phyloP scores from a whole-genome alignment of 2,797 vertebrate species.

The Onychomys arenicola region DNA sequence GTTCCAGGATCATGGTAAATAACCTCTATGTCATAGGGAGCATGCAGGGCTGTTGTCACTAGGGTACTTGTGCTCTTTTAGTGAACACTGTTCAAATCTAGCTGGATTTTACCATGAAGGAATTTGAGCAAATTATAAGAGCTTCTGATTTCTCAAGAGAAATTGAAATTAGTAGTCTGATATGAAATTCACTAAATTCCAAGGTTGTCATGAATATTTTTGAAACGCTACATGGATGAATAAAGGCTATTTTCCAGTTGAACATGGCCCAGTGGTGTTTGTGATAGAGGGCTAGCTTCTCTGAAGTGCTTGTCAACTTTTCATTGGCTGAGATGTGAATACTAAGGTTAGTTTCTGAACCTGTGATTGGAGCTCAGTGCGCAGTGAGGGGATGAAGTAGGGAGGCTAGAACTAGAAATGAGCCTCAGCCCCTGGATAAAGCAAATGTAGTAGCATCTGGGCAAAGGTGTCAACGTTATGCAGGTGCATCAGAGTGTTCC shows the following conservation, averaged over 20 bases:
- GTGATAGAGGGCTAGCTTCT: background rate
- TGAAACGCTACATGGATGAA: background rate
- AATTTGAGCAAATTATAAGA: background rate
- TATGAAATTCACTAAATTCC: background rate
- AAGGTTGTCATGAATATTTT: background rate
- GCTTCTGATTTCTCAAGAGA: constrained; percentile 1
- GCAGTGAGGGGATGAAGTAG: background rate
- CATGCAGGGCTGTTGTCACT: background rate
- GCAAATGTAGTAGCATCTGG: background rate
- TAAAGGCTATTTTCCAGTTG: background rate
- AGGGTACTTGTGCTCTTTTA: background rate
- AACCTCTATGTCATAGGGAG: background rate
- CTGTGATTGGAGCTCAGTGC: background rate
- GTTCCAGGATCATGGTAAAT: background rate
- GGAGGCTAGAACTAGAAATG: background rate
- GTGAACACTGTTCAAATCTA: background rate
- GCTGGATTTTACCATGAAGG: background rate
- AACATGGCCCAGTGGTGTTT: background rate
- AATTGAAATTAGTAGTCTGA: background rate
- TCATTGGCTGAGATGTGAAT: background rate
- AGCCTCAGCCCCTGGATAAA: background rate
- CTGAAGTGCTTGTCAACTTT: background rate
- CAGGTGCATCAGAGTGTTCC: background rate
- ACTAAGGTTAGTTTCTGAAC: background rate
- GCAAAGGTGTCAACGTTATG: background rate